These are phyloP conservation scores for Caenorhabditis sp. DNA, from an alignment of 2,888 invertebrate species.

Conservation along the genomic window DNA sequence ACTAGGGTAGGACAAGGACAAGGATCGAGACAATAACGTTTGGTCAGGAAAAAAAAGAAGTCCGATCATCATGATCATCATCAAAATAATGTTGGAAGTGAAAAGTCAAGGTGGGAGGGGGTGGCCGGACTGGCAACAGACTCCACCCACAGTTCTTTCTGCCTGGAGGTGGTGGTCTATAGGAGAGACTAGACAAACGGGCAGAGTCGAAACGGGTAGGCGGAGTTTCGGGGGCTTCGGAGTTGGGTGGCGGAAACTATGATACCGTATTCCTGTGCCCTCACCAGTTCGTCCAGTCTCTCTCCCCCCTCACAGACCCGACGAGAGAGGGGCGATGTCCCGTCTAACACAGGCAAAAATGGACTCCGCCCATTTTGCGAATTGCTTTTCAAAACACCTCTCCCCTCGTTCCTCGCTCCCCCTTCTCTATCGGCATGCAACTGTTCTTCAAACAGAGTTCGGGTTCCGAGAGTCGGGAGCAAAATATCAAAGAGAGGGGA, in stretches of 20 bases:
- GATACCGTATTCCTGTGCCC: slow-evolving; percentile 42
- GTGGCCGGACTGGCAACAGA: background rate
- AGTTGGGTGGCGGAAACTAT: slow-evolving; percentile 41
- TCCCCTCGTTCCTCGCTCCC: background rate
- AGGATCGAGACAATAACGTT: background rate
- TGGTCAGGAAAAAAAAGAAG: slow-evolving; percentile 19
- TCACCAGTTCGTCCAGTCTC: background rate
- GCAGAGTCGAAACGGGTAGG: slow-evolving; percentile 35
- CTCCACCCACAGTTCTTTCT: slow-evolving; percentile 14
- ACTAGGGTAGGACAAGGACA: background rate
- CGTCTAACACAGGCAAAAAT: background rate
- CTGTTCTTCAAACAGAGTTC: background rate
- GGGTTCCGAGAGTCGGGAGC: too few relatives aligned
- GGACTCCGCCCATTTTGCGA: slow-evolving; percentile 38
- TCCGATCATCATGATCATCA: background rate
- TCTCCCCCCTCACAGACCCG: too few relatives aligned
- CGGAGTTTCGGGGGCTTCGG: slow-evolving; percentile 20
- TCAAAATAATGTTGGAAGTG: slow-evolving; percentile 10
- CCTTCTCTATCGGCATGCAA: background rate
- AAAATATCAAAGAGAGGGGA: too few relatives aligned
- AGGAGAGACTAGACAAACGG: slow-evolving; percentile 36
- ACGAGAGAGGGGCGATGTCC: background rate
- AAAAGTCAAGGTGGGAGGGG: slow-evolving; percentile 1
- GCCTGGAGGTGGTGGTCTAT: slow-evolving; percentile 17
- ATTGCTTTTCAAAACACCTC: slow-evolving; percentile 45